A percentile compares a stretch with the other conserved stretches of the same genome.
phyloP scores from a whole-genome alignment of 2,113 vertebrate species.

The Mirza zaza region DNA sequence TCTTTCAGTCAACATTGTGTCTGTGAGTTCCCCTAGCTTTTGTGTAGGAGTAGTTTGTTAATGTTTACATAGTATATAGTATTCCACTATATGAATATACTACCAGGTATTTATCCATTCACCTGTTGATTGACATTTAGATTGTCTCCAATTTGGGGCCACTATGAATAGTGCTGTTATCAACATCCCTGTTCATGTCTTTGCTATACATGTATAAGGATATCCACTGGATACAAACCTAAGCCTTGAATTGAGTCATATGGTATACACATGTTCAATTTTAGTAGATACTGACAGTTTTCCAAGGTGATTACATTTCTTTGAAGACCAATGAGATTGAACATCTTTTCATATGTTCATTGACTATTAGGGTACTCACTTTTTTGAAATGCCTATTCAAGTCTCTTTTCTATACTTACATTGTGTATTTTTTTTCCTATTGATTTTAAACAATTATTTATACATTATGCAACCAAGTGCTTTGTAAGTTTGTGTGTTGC shows the following conservation, averaged over 20 bases:
- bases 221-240: not conserved
- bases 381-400: not conserved
- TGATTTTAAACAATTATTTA: not conserved
- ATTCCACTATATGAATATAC: not conserved
- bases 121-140: slow-evolving; percentile 35
- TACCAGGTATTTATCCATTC: not conserved
- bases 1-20: not conserved
- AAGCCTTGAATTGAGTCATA: not conserved
- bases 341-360: not conserved
- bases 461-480: not conserved
- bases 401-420: not conserved
- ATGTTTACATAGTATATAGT: not conserved
- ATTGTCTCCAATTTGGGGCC: not conserved
- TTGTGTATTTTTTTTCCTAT: not conserved
- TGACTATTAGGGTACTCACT: not conserved
- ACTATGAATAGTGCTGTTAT: not conserved
- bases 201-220: not conserved
- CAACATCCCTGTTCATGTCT: not conserved
- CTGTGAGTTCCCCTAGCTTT: not conserved
- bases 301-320: not conserved
- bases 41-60: not conserved
- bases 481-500: not conserved
- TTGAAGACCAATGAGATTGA: not conserved
- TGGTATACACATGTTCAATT: not conserved
- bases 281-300: not conserved